Conservation (phyloP, 2,113 vertebrate species). For the Ictidomys tridecemlineatus region DNA sequence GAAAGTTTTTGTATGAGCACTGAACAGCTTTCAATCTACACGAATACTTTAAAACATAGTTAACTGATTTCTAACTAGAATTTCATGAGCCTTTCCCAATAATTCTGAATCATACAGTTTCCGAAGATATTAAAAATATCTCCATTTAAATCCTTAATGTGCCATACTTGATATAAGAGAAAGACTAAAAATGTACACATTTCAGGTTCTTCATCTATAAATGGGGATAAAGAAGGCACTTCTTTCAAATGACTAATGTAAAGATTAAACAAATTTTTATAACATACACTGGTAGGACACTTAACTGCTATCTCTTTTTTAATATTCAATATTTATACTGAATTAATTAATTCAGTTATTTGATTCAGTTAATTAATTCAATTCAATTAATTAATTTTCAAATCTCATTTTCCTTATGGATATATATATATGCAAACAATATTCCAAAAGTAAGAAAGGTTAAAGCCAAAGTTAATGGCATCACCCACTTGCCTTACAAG, state of each 20-base stretch:
- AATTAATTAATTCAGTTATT: neutral
- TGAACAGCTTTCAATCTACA: neutral
- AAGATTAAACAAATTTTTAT: neutral
- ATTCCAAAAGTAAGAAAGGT: neutral
- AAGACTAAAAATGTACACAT: neutral
- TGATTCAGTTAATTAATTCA: too few species aligned
- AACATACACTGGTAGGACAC: neutral
- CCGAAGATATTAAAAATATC: conserved; percentile 10
- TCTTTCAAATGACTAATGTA: conserved; percentile 17
- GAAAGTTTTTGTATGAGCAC: neutral
- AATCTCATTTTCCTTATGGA: neutral
- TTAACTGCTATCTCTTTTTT: neutral
- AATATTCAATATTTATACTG: neutral
- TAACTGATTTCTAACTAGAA: neutral
- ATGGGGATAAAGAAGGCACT: neutral
- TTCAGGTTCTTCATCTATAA: neutral
- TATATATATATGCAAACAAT: conserved; percentile 17
- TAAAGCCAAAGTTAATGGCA: neutral
- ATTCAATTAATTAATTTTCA: neutral
- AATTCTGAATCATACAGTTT: conserved; percentile 55
- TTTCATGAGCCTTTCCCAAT: neutral
- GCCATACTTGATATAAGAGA: neutral
- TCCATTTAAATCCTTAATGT: neutral
- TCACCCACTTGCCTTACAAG: neutral
- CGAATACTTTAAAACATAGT: neutral